Evolutionary conservation across 2,888 invertebrate genomes (phyloP).

Genomic region (Andrena hattorfiana): DNA sequence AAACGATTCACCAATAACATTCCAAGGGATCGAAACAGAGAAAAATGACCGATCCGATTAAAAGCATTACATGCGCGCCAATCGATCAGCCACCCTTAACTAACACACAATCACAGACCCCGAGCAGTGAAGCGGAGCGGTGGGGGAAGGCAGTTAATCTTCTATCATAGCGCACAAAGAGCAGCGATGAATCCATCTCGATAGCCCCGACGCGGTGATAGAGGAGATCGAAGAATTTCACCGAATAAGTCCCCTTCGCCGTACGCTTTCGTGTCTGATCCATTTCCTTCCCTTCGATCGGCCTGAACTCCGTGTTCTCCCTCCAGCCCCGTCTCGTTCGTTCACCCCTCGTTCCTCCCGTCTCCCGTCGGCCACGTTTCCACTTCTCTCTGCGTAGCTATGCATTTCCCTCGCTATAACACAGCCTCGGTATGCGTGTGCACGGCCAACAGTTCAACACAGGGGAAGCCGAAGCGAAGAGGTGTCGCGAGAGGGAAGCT

Average conservation of each 20-base stretch:
- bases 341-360: slow-evolving; percentile 4
- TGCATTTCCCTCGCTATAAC: slow-evolving; percentile 26
- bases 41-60: too few species aligned
- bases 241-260: slow-evolving; percentile 53
- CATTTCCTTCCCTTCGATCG: slow-evolving; percentile 48
- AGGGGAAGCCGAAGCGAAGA: too few species aligned
- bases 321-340: slow-evolving; percentile 15
- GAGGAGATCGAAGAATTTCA: slow-evolving; percentile 58
- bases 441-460: neutral
- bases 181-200: neutral
- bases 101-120: too few species aligned
- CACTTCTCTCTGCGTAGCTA: slow-evolving; percentile 29
- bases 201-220: slow-evolving; percentile 19
- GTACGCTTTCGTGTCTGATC: slow-evolving; percentile 54
- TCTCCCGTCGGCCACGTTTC: slow-evolving; percentile 29
- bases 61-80: too few species aligned
- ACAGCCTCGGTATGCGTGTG: slow-evolving; percentile 3
- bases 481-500: too few species aligned
- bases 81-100: too few species aligned
- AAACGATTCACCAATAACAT: too few species aligned
- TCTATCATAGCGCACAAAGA: neutral
- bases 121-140: too few species aligned
- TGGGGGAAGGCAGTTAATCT: slow-evolving; percentile 5
- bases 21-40: too few species aligned
- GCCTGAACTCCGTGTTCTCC: neutral